These are phyloP conservation scores for Sylvilagus bachmani DNA, from an alignment of 2,113 vertebrate genomes.

Conservation along the genomic window DNA sequence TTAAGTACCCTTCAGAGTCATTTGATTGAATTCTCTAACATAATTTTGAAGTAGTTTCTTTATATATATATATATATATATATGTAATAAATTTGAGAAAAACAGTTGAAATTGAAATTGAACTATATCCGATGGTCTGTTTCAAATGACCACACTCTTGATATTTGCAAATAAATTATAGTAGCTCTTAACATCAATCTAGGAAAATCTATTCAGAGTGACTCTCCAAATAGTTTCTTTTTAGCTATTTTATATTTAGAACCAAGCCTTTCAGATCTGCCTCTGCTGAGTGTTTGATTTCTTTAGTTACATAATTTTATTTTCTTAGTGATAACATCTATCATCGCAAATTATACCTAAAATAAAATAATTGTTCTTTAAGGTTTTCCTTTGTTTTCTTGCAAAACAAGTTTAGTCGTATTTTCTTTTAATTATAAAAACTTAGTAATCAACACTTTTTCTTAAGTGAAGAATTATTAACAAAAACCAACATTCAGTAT, in stretches of 20 bases:
- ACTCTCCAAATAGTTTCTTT: conserved; percentile 63
- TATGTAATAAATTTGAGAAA: not conserved
- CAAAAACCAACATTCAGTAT: not conserved
- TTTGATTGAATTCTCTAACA: conserved; percentile 19
- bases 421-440: conserved; percentile 52
- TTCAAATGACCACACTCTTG: conserved; percentile 46
- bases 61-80: not conserved
- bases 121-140: not conserved
- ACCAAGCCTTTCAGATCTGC: conserved; percentile 30
- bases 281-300: conserved; percentile 55
- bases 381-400: conserved; percentile 52
- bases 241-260: conserved; percentile 45
- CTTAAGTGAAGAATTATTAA: conserved; percentile 51
- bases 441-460: not conserved
- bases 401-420: not conserved
- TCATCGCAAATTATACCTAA: conserved; percentile 59
- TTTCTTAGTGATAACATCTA: conserved; percentile 71
- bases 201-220: conserved; percentile 59
- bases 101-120: conserved; percentile 31
- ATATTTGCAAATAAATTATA: not conserved
- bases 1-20: conserved; percentile 35
- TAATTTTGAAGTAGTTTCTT: not conserved
- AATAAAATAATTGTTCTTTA: not conserved
- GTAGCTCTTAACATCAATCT: not conserved
- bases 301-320: conserved; percentile 50